Percentiles rank a stretch among this genome's conserved stretches.
Evolutionary conservation across 2,797 vertebrate species (phyloP).

Genomic region (Prunella strophiata): DNA sequence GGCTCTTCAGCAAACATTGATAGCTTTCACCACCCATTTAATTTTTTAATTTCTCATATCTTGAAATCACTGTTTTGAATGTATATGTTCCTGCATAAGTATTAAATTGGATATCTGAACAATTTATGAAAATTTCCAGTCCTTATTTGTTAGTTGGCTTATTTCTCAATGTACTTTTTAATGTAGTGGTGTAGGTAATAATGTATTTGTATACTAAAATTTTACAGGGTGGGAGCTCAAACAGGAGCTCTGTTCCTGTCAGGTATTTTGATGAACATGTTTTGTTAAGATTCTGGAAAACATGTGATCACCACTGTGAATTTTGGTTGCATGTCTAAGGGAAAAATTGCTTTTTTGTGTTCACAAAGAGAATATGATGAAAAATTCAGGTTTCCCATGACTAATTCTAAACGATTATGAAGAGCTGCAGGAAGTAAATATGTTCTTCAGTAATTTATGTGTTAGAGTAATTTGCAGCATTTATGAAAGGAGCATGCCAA

Average conservation of each 20-base stretch:
- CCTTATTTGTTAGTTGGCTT: not conserved
- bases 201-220: not conserved
- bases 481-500: not conserved
- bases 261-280: not conserved
- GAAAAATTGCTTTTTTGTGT: not conserved
- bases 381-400: not conserved
- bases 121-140: not conserved
- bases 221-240: not conserved
- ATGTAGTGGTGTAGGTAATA: not conserved
- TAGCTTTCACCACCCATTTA: not conserved
- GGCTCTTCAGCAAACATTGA: not conserved
- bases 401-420: not conserved
- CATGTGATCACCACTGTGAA: not conserved
- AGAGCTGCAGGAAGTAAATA: not conserved
- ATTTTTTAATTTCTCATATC: not conserved
- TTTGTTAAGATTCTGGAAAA: not conserved
- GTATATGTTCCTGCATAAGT: not conserved
- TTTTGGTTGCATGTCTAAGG: not conserved
- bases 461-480: not conserved
- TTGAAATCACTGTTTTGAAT: not conserved
- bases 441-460: not conserved
- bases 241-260: not conserved
- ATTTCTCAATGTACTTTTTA: not conserved
- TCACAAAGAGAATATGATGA: not conserved
- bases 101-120: not conserved